Conservation (phyloP, 1,140 invertebrate species). For the Euura saliciscinereae region DNA sequence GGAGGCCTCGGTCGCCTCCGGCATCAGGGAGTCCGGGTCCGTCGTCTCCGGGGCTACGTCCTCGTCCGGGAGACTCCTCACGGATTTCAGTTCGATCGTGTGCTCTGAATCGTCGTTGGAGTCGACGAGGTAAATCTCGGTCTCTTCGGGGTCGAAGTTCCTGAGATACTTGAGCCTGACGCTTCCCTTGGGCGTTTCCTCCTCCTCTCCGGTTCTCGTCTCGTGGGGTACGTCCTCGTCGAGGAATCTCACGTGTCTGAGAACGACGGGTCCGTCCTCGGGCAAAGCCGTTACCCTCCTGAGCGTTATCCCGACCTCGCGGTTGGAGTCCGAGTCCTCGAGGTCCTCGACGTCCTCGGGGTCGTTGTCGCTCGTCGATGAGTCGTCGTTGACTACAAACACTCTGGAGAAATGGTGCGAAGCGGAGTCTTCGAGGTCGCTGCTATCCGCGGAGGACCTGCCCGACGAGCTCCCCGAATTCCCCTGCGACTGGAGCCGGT, state of each 20-base stretch:
- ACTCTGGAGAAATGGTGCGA: conserved; percentile 73
- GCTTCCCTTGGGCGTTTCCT: neutral
- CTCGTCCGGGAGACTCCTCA: conserved; percentile 47
- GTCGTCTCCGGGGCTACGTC: neutral
- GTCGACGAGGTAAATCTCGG: conserved; percentile 50
- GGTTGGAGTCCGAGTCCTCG: conserved; percentile 54
- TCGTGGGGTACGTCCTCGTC: conserved; percentile 36
- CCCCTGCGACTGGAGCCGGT: conserved; percentile 44
- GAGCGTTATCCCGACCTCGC: conserved; percentile 35
- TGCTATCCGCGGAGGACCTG: conserved; percentile 68
- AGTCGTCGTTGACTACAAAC: conserved; percentile 74
- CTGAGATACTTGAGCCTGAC: neutral
- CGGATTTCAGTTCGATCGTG: conserved; percentile 49
- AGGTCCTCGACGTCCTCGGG: conserved; percentile 57
- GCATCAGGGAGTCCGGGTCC: neutral
- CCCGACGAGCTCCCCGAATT: conserved; percentile 61
- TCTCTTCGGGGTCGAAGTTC: conserved; percentile 22
- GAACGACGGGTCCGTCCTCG: conserved; percentile 46
- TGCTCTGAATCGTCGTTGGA: conserved; percentile 44
- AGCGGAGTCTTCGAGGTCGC: conserved; percentile 69
- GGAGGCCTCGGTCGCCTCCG: neutral
- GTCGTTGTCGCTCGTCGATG: conserved; percentile 68
- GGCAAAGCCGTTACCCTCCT: conserved; percentile 36
- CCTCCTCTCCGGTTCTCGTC: neutral
- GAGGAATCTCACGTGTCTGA: conserved; percentile 42